phyloP scores from a whole-genome alignment of 2,113 vertebrate genomes.

The Aix galericulata region DNA sequence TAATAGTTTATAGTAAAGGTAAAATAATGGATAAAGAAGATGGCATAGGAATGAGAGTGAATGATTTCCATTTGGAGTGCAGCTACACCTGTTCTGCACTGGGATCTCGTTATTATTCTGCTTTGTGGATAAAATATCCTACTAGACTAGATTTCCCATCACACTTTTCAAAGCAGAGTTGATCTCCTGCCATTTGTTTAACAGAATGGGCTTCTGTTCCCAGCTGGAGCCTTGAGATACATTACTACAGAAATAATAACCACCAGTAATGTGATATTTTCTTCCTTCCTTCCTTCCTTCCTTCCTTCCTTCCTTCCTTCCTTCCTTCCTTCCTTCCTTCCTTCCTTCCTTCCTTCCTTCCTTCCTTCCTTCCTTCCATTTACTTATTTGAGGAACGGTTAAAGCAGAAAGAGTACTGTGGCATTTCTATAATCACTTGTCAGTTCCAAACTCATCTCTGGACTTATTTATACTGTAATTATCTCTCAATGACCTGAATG shows the following conservation, averaged over 20 bases:
- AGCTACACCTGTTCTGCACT: not conserved
- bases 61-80: not conserved
- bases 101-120: not conserved
- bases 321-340: too few relatives aligned
- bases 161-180: not conserved
- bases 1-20: not conserved
- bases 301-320: too few relatives aligned
- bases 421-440: not conserved
- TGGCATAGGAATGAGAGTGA: not conserved
- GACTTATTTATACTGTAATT: slow-evolving; percentile 22
- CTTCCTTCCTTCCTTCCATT: not conserved
- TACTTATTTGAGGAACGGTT: not conserved
- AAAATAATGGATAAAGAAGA: not conserved
- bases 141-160: slow-evolving; percentile 2
- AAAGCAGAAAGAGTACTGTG: not conserved
- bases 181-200: not conserved
- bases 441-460: not conserved
- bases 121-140: not conserved
- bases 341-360: too few relatives aligned
- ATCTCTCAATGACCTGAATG: not conserved
- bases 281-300: too few relatives aligned
- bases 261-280: not conserved
- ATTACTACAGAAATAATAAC: not conserved
- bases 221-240: not conserved
- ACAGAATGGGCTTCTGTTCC: not conserved